A percentile compares a stretch with the other conserved stretches of the same genome.
These are phyloP conservation scores for Brachirus orientalis DNA, from an alignment of 2,113 vertebrate species.

Conservation along the genomic window DNA sequence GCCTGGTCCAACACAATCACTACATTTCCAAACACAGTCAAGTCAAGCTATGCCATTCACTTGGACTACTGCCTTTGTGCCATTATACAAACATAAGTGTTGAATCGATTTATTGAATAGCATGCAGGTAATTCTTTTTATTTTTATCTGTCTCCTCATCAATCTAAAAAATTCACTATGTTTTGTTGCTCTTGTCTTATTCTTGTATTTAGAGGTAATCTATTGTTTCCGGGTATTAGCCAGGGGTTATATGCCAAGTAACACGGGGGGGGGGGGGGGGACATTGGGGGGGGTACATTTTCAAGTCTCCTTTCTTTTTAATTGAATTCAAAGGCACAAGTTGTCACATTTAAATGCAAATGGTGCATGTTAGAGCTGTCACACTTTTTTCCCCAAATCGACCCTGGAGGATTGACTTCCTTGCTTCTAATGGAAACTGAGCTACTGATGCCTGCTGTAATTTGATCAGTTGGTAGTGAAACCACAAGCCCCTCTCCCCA, in stretches of 20 bases:
- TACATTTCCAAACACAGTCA: too few species aligned
- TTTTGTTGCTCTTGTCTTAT: too few species aligned
- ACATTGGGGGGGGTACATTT: too few species aligned
- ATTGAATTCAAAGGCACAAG: slow-evolving; percentile 49
- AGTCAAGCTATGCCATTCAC: too few species aligned
- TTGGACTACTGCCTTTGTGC: too few species aligned
- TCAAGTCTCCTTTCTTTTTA: slow-evolving; percentile 24
- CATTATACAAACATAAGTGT: too few species aligned
- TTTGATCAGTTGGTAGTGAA: slow-evolving; percentile 73
- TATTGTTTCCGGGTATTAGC: too few species aligned
- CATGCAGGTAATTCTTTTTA: too few species aligned
- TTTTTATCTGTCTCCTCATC: slow-evolving; percentile 1
- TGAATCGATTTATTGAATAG: not conserved
- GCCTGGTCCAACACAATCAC: slow-evolving; percentile 27
- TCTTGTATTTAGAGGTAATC: too few species aligned
- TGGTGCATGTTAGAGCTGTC: slow-evolving; percentile 58
- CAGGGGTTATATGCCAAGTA: too few species aligned
- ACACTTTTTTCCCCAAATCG: slow-evolving; percentile 42
- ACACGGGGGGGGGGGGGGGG: too few species aligned
- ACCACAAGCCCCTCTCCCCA: slow-evolving; percentile 56
- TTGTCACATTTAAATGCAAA: slow-evolving; percentile 68
- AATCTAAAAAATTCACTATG: too few species aligned
- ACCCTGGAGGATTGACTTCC: slow-evolving; percentile 61
- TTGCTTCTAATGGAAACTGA: slow-evolving; percentile 67
- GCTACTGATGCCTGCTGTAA: slow-evolving; percentile 72